Evolutionary conservation across 2,888 invertebrate genomes (phyloP).

Genomic region (Lasioglossum leucozonium): DNA sequence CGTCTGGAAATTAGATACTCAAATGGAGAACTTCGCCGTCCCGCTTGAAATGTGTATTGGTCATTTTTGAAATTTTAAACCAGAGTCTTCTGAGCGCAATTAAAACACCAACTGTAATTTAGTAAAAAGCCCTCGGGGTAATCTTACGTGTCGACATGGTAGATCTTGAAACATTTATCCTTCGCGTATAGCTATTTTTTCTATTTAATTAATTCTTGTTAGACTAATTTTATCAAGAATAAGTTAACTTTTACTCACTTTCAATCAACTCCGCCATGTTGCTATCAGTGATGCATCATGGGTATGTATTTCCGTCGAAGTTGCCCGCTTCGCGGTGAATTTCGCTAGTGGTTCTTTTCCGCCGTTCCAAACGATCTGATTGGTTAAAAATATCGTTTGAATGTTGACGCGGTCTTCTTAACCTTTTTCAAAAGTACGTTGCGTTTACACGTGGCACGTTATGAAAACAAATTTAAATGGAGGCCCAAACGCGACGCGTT

Average conservation of each 20-base stretch:
- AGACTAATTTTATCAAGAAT: conserved; percentile 76
- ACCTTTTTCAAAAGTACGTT: conserved; percentile 38
- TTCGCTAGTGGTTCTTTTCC: conserved; percentile 61
- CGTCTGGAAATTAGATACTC: conserved; percentile 59
- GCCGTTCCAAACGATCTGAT: conserved; percentile 46
- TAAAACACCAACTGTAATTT: conserved; percentile 72
- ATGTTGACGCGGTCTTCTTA: conserved; percentile 21
- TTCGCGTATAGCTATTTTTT: conserved; percentile 37
- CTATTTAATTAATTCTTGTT: conserved; percentile 56
- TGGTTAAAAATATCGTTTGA: conserved; percentile 29
- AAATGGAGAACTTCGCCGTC: conserved; percentile 69
- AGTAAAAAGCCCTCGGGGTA: not conserved
- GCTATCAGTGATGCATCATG: conserved; percentile 85
- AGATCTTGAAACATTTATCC: conserved; percentile 51
- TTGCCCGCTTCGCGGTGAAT: conserved; percentile 62
- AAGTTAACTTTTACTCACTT: conserved; percentile 88
- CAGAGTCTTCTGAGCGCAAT: conserved; percentile 71
- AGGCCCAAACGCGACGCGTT: not conserved
- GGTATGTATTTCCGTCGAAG: conserved; percentile 76
- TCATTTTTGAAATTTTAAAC: conserved; percentile 84
- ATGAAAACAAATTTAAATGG: not conserved
- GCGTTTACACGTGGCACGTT: not conserved
- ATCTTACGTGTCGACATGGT: conserved; percentile 13
- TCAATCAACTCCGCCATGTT: conserved; percentile 93
- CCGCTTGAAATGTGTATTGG: conserved; percentile 82